These are phyloP conservation scores for Celastrina argiolus DNA, from an alignment of 2,888 invertebrate genomes.

Conservation along the genomic window DNA sequence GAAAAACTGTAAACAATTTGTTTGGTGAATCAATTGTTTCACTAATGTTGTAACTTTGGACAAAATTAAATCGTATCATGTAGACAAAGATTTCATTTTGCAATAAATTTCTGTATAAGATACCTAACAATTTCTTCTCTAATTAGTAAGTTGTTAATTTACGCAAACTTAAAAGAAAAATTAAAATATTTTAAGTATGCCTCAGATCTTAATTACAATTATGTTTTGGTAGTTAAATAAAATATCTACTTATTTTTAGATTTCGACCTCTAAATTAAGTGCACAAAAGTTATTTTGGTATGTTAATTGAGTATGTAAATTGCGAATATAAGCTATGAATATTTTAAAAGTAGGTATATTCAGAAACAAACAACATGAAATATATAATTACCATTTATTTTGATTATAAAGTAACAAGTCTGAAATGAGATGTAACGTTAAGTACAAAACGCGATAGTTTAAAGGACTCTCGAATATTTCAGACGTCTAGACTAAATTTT, in stretches of 20 bases:
- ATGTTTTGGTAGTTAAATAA: neutral
- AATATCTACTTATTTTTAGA: neutral
- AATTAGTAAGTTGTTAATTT: neutral
- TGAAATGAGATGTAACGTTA: neutral
- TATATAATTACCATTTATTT: neutral
- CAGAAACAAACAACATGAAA: too few species aligned
- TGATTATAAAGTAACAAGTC: neutral
- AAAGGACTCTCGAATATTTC: slow-evolving; percentile 37
- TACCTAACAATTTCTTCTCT: neutral
- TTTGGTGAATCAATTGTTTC: neutral
- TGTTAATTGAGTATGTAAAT: neutral
- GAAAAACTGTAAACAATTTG: slow-evolving; percentile 7
- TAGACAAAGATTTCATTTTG: neutral
- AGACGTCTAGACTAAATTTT: slow-evolving; percentile 63
- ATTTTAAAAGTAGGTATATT: too few species aligned
- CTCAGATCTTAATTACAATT: neutral
- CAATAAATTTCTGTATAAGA: neutral
- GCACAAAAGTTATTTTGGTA: neutral
- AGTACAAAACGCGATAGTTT: neutral
- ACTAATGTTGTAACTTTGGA: neutral
- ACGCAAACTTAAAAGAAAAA: neutral
- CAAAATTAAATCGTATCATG: neutral
- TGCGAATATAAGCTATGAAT: neutral
- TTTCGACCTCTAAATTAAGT: neutral
- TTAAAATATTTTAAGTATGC: neutral